A percentile compares a stretch with the other conserved stretches of the same genome.
phyloP scores from a whole-genome alignment of 2,888 invertebrate genomes.

The Phrixothrix hirtus region DNA sequence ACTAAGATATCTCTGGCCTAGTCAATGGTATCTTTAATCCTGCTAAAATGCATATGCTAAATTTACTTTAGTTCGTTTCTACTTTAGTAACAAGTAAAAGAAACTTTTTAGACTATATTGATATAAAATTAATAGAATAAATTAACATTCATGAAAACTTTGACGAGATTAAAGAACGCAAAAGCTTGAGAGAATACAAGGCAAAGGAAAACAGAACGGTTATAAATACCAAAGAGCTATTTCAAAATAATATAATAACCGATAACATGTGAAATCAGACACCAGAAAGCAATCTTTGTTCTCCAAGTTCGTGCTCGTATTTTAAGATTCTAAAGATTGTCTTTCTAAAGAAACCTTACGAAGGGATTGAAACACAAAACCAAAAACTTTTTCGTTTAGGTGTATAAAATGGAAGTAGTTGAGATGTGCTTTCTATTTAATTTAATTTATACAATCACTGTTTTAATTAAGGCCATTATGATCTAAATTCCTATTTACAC shows the following conservation, averaged over 20 bases:
- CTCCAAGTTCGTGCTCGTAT: constrained; percentile 5
- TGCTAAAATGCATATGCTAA: constrained; percentile 4
- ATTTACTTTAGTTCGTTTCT: too few species aligned
- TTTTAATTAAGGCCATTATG: too few species aligned
- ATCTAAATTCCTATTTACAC: too few species aligned
- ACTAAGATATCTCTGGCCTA: constrained; percentile 9
- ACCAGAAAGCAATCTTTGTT: constrained; percentile 15
- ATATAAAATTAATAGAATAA: too few species aligned
- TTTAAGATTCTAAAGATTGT: constrained; percentile 4
- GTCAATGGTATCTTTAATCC: neutral
- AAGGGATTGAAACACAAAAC: constrained; percentile 3
- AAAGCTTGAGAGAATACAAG: neutral
- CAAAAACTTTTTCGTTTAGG: constrained; percentile 2
- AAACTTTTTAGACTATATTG: too few species aligned
- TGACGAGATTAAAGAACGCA: neutral
- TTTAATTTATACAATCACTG: too few species aligned
- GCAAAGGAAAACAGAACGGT: constrained; percentile 10
- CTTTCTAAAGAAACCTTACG: constrained; percentile 1
- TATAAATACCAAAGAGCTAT: constrained; percentile 11
- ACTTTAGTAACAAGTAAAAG: too few species aligned
- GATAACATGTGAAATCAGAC: constrained; percentile 17
- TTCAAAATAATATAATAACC: constrained; percentile 15
- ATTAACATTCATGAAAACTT: too few species aligned
- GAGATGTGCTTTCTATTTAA: too few species aligned
- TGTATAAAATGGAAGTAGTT: too few species aligned